A percentile compares a stretch with the other conserved stretches of the same genome.
phyloP scores from a whole-genome alignment of 2,113 vertebrate genomes.

The Gambusia affinis region DNA sequence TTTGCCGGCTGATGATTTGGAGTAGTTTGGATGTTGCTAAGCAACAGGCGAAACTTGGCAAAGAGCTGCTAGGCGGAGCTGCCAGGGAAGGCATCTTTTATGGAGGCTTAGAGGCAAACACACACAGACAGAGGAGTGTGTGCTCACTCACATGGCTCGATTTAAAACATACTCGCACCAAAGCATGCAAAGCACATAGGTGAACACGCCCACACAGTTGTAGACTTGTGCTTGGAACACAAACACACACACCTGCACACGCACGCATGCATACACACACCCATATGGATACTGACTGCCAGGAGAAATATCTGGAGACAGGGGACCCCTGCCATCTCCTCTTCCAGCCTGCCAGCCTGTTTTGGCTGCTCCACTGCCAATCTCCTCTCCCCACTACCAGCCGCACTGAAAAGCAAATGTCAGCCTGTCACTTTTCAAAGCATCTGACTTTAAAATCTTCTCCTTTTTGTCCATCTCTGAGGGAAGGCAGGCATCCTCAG shows the following conservation, averaged over 20 bases:
- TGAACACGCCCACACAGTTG: conserved; percentile 52
- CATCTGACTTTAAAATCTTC: conserved; percentile 71
- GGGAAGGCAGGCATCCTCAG: conserved; percentile 32
- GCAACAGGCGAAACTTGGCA: conserved; percentile 83
- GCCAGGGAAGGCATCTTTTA: conserved; percentile 81
- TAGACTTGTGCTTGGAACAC: conserved; percentile 28
- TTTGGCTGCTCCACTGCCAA: conserved; percentile 72
- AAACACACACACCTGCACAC: conserved; percentile 16
- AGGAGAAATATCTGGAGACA: conserved; percentile 73
- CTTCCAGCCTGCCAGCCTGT: conserved; percentile 71
- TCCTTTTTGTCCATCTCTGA: conserved; percentile 42
- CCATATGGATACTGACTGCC: conserved; percentile 47
- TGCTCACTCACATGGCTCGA: conserved; percentile 11
- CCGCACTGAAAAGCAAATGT: conserved; percentile 75
- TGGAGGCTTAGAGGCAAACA: conserved; percentile 65
- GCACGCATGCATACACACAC: conserved; percentile 4
- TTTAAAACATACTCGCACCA: conserved; percentile 10
- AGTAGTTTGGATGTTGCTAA: conserved; percentile 81
- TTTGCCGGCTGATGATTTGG: conserved; percentile 76
- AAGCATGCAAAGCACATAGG: conserved; percentile 43
- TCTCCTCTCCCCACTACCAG: conserved; percentile 69
- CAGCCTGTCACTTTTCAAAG: conserved; percentile 74
- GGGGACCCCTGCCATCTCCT: conserved; percentile 72
- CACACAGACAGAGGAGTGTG: conserved; percentile 38
- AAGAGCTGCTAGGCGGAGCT: conserved; percentile 68